Percentiles rank a stretch among this genome's conserved stretches.
Evolutionary conservation across 2,113 vertebrate genomes (phyloP).

Genomic region (Neodontobutis hainanensis): DNA sequence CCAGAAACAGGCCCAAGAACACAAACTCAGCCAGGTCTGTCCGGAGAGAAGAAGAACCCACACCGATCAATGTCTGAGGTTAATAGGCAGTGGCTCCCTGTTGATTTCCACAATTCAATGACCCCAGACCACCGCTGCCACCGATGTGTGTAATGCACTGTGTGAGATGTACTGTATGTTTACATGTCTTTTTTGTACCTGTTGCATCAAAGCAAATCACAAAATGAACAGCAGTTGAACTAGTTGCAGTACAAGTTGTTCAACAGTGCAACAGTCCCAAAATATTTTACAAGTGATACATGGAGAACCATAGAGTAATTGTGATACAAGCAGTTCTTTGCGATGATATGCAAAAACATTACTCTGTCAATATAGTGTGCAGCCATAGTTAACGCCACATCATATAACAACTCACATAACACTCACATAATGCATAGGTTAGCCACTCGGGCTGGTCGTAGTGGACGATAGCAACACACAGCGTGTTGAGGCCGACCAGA

Average conservation of each 20-base stretch:
- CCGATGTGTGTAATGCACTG: neutral
- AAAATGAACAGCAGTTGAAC: constrained; percentile 6
- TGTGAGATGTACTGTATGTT: neutral
- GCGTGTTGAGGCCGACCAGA: constrained; percentile 91
- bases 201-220: constrained; percentile 25
- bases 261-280: neutral
- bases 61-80: constrained; percentile 16
- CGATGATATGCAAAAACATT: too few relatives aligned
- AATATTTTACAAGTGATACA: too few relatives aligned
- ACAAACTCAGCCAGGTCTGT: constrained; percentile 97
- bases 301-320: too few relatives aligned
- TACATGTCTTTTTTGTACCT: neutral
- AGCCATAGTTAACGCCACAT: too few relatives aligned
- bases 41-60: constrained; percentile 18
- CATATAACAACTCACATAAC: neutral
- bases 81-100: constrained; percentile 1
- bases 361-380: too few relatives aligned
- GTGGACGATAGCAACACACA: constrained; percentile 97
- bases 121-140: neutral
- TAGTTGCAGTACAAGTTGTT: neutral
- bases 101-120: constrained; percentile 18
- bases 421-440: constrained; percentile 91
- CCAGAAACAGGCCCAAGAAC: constrained; percentile 94
- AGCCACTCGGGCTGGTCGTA: constrained; percentile 92
- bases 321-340: too few relatives aligned